Conservation (phyloP, 2,113 vertebrate genomes). For the Chrysochloris asiatica region DNA sequence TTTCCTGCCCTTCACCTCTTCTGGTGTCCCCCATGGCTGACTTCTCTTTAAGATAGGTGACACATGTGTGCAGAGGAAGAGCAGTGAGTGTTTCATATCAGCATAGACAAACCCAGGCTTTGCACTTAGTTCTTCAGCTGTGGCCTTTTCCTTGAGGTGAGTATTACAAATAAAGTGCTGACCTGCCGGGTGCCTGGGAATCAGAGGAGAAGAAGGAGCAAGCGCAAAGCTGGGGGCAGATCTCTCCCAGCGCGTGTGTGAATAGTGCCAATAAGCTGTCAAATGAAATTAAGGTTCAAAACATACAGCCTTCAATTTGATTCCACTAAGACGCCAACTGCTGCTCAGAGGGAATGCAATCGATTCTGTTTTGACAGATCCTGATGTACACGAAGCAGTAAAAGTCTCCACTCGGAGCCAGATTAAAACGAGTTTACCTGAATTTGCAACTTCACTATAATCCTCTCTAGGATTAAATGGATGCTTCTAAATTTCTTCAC, state of each 20-base stretch:
- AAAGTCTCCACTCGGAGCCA: neutral
- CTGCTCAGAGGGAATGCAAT: slow-evolving; percentile 45
- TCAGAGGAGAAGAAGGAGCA: neutral
- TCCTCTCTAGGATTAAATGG: neutral
- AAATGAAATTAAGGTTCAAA: slow-evolving; percentile 71
- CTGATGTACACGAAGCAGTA: slow-evolving; percentile 37
- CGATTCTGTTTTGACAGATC: slow-evolving; percentile 71
- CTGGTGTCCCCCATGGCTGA: neutral
- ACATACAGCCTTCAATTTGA: slow-evolving; percentile 73
- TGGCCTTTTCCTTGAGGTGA: slow-evolving; percentile 31
- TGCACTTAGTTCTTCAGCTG: neutral
- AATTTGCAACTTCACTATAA: slow-evolving; percentile 51
- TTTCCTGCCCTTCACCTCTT: neutral
- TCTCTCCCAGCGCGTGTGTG: neutral
- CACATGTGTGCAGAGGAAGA: neutral
- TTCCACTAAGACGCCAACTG: slow-evolving; percentile 22
- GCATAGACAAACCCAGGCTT: neutral
- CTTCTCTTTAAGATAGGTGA: slow-evolving; percentile 50
- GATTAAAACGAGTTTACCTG: slow-evolving; percentile 50
- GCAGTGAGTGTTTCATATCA: neutral
- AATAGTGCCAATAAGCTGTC: slow-evolving; percentile 72
- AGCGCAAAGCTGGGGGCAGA: neutral
- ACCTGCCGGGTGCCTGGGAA: neutral
- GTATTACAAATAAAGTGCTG: neutral
- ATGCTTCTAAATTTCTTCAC: neutral